A percentile compares a stretch with the other conserved stretches of the same genome.
phyloP scores from a whole-genome alignment of 2,797 vertebrate genomes.

The Sciurus carolinensis region DNA sequence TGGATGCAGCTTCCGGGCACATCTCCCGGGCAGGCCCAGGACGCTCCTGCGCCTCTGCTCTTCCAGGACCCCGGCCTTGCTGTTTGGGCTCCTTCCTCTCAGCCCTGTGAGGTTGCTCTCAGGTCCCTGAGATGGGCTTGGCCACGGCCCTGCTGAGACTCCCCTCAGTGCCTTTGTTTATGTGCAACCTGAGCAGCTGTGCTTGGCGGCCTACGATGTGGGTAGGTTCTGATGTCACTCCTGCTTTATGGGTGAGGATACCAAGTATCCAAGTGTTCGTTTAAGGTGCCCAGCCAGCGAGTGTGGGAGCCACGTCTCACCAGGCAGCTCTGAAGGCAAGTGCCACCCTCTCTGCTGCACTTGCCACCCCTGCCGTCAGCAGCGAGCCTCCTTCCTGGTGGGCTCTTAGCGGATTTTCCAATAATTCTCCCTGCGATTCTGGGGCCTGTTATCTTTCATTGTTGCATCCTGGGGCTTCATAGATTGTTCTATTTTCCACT shows the following conservation, averaged over 20 bases:
- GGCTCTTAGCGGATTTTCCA: conserved; percentile 64
- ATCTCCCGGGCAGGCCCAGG: neutral
- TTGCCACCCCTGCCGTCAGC: neutral
- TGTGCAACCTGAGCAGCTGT: neutral
- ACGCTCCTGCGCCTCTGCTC: neutral
- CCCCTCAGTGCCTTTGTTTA: neutral
- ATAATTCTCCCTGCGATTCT: neutral
- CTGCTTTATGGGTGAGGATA: neutral
- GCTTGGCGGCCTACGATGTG: neutral
- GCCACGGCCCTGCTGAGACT: neutral
- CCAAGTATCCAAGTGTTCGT: neutral
- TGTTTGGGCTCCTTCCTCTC: fast-evolving
- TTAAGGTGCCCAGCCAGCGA: neutral
- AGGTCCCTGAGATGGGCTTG: neutral
- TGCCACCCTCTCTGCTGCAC: neutral
- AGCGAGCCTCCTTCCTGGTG: neutral
- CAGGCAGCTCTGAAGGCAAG: neutral
- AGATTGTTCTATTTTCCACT: conserved; percentile 56
- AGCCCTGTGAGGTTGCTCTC: neutral
- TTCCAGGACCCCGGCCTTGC: neutral
- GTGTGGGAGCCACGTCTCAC: neutral
- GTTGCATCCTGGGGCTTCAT: conserved; percentile 43
- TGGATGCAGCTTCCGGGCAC: fast-evolving
- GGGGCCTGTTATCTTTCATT: conserved; percentile 68
- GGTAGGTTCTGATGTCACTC: neutral